Evolutionary conservation across 1,140 invertebrate genomes (phyloP).

Genomic region (Drosophila kikkawai): DNA sequence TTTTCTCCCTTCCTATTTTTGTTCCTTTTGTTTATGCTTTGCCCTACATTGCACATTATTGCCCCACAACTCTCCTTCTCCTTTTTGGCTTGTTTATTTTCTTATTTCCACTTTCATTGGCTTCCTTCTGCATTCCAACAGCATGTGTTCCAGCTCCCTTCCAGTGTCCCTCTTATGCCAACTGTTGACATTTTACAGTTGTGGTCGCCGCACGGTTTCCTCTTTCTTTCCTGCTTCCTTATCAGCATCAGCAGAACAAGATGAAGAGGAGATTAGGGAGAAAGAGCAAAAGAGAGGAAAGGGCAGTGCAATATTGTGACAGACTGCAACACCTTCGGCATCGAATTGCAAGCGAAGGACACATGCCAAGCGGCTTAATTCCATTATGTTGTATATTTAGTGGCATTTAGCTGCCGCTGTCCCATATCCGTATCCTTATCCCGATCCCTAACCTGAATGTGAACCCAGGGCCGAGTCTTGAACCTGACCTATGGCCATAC

Average conservation of each 20-base stretch:
- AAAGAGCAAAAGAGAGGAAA: not conserved
- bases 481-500: constrained; percentile 56
- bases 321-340: constrained; percentile 58
- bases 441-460: constrained; percentile 31
- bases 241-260: constrained; percentile 40
- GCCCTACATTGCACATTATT: constrained; percentile 36
- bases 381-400: constrained; percentile 77
- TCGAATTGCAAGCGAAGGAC: constrained; percentile 27
- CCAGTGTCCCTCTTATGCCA: constrained; percentile 42
- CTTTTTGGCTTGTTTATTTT: constrained; percentile 25
- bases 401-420: constrained; percentile 63
- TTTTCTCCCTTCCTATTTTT: not conserved
- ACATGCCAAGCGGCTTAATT: constrained; percentile 41
- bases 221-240: constrained; percentile 33
- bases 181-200: constrained; percentile 66
- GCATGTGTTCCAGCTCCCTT: constrained; percentile 59
- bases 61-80: constrained; percentile 10
- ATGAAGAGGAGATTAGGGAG: constrained; percentile 8
- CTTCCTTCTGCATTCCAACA: constrained; percentile 46
- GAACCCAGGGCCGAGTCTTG: constrained; percentile 26
- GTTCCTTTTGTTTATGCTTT: constrained; percentile 20
- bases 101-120: not conserved
- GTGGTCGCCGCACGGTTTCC: constrained; percentile 22
- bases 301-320: constrained; percentile 69
- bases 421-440: constrained; percentile 21